Base-by-base conservation (phyloP, 1,140 invertebrate genomes). In the Ladona fulva region DNA sequence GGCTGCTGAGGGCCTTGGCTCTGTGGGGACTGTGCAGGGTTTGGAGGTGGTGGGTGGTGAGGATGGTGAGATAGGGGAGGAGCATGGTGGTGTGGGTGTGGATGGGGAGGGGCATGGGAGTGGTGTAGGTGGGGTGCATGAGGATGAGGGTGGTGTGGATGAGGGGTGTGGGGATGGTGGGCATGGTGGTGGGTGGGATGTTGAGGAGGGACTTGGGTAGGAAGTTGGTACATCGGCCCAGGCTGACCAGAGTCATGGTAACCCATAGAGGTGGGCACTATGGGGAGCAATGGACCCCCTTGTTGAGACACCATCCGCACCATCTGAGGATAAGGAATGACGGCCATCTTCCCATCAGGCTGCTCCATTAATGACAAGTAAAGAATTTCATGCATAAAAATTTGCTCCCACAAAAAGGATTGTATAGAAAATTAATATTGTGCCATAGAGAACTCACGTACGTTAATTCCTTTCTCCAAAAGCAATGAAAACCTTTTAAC, bases 251-350 rank as follows among this genome's bases (percentile, higher is more conserved):
- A 66, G n/a, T 66, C 52, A 66, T 66, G 52, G 52, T 66, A 66
- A 22, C 52, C 52, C 52, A 66, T 66, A 22, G 52, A 66, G 52
- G 52, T 66, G 52, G 52, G 52, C 52, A 66, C 52, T 22, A 66
- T 66, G 52, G 52, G 52, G 16, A 66, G 16, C 52, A 66, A 19
- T 3, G 52, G 14, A 22, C 52, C 52, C 29, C 29, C 29, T 22
- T 66, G 52, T 22, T 66, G 52, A 22, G 52, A 19, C 16, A 66
- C 52, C 52, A 66, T 66, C n/a, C 52, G 52, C 52, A 66, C 5
- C 52, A 66, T 66, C 52, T 66, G 52, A 66, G 52, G 52, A 66
- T 66, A 66, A 66, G 52, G 52, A 66, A 66, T 66, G 52, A 66
- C 52, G 52, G 52, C 52, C 52, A 66, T 22, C 52, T 66, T 66